Base-by-base conservation (phyloP, 2,113 vertebrate species). In the Actinemys pallida region DNA sequence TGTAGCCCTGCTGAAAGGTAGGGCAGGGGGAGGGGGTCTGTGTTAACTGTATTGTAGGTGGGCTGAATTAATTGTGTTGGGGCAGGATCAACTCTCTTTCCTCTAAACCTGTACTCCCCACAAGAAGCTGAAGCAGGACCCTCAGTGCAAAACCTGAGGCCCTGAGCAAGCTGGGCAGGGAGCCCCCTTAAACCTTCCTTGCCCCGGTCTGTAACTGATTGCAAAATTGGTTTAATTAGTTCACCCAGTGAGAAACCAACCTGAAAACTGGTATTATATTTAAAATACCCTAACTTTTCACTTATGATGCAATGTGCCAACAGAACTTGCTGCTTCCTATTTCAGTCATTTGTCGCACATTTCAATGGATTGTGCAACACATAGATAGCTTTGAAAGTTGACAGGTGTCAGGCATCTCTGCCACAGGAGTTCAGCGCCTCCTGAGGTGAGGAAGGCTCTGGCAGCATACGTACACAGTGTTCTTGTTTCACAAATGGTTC, bases 401-500 rank as follows among this genome's bases (percentile, higher is more conserved):
- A 57, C 78, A 59, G 31, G 39, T 72, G 57, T 45, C 22, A 83
- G 31, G n/a, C 35, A 69, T 45, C 62, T 84, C 8, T 65, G 13
- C 29, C 72, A 78, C 29, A 78, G 29, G 59, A 82, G 22, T 52
- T 54, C 52, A 22, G 57, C 83, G 87, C 29, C 57, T 53, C 20
- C 29, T 81, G 14, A 20, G 53, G 52, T 1, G 8, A 95, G 47
- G 42, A 52, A 59, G 27, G 19, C 13, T 57, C 39, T 84, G n/a
- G 5, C 12, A 76, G 45, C 49, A 25, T 88, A 53, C 57, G 25
- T 83, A 69, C 69, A 88, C 0, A 1, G 42, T 84, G 79, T 86
- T 92, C n/a, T 84, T 84, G 88, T 89, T 81, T 69, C 69, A 62
- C 81, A 92, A 93, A 85, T 39, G 52, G 1, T 3, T 76, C 10